Evolutionary conservation across 2,113 vertebrate species (phyloP), one percentile per base, ranked within the genome.

Genomic region (Cacatua alba): DNA sequence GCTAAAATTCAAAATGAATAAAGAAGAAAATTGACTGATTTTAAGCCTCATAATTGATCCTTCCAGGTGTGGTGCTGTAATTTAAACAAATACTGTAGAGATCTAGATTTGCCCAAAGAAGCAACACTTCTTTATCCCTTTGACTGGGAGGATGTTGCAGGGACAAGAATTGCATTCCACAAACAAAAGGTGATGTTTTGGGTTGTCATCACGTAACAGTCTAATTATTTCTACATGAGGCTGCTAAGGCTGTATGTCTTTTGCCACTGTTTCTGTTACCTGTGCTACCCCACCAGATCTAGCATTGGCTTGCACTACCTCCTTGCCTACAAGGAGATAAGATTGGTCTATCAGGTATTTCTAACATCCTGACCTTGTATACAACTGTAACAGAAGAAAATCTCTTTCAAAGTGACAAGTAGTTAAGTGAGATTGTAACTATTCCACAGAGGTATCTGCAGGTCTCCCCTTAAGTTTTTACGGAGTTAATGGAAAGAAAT

Each of bases 251-350:
- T 52, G 1, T 14, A 1, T n/a, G 13, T 44, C 19, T 86, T 64
- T 78, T 71, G n/a, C 39, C 28, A 20, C 29, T n/a, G 1, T 33
- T 68, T 31, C 39, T 88, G 35, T 44, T 83, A 24, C 14, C 14
- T 0, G 0, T 20, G 18, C 64, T 65, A 26, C n/a, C 26, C 17
- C 10, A 62, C 7, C 24, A 28, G 31, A 24, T 24, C 7, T 46
- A 33, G 52, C 15, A 11, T 7, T 74, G 59, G 55, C n/a, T 44
- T 86, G 46, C 14, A 13, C 16, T 29, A 3, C 33, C 10, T 35
- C 41, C 44, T 81, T 78, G 31, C 37, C 57, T 82, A 8, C 4
- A 26, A 24, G n/a, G 69, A 69, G 6, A 37, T 48, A 75, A 67
- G n/a, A 75, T 3, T 13, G 11, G 24, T 63, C 21, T 75, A 1